Percentiles rank a stretch among this genome's conserved stretches.
phyloP scores from a whole-genome alignment of 2,888 invertebrate genomes.

The Meghimatium bilineatum region DNA sequence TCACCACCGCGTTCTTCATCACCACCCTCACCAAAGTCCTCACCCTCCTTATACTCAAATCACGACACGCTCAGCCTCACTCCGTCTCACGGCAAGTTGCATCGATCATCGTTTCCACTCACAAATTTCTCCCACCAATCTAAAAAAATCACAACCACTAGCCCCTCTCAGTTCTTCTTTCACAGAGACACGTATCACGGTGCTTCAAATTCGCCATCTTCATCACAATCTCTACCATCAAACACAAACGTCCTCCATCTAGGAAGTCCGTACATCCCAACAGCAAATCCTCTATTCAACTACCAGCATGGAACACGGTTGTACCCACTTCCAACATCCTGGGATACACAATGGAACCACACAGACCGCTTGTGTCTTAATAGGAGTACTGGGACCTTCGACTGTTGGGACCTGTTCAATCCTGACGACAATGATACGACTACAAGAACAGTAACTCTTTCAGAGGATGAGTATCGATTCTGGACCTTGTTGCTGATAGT shows the following conservation, averaged over 20 bases:
- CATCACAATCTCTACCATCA: background rate
- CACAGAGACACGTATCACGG: background rate
- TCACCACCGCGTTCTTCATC: background rate
- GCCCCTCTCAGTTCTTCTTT: constrained; percentile 15
- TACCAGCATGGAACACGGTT: background rate
- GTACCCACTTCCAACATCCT: constrained; percentile 17
- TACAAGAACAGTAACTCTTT: constrained; percentile 19
- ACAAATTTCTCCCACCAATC: background rate
- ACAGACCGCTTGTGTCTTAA: constrained; percentile 24
- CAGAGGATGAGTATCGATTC: constrained; percentile 57
- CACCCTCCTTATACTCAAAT: background rate
- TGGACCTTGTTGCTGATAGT: constrained; percentile 82
- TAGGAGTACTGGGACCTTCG: constrained; percentile 4
- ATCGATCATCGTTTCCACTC: background rate
- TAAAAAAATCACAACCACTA: constrained; percentile 16
- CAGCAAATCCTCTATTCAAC: background rate
- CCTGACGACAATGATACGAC: constrained; percentile 41
- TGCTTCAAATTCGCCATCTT: background rate
- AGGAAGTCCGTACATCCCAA: background rate
- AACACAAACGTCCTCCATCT: background rate
- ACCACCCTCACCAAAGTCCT: constrained; percentile 1
- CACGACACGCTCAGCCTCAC: background rate
- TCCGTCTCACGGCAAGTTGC: background rate
- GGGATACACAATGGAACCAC: constrained; percentile 15
- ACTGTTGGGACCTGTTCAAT: constrained; percentile 27